Evolutionary conservation across 2,797 vertebrate species (phyloP).

Genomic region (Lagocephalus sceleratus): DNA sequence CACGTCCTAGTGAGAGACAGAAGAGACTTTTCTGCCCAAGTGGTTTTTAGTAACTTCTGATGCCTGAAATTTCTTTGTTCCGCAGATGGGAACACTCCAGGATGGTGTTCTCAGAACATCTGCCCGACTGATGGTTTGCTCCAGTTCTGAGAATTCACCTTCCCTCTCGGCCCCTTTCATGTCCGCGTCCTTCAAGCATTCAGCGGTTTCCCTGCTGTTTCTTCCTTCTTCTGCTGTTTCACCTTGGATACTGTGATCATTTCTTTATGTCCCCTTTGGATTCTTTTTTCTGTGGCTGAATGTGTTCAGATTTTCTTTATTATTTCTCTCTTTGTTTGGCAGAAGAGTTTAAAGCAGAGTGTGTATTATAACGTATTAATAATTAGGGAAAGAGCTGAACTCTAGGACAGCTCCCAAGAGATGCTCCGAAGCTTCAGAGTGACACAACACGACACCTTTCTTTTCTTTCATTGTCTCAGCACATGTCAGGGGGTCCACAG

Average conservation of each 20-base stretch:
- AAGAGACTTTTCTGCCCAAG: neutral
- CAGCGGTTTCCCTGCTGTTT: slow-evolving; percentile 17
- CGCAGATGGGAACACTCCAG: neutral
- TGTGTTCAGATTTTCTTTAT: slow-evolving; percentile 9
- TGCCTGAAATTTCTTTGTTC: slow-evolving; percentile 18
- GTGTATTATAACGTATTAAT: neutral
- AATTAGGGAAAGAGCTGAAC: slow-evolving; percentile 34
- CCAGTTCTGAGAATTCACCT: neutral
- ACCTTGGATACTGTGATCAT: slow-evolving; percentile 10
- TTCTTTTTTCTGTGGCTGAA: slow-evolving; percentile 27
- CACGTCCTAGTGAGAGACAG: slow-evolving; percentile 5
- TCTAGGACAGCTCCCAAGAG: slow-evolving; percentile 18
- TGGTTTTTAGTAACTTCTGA: slow-evolving; percentile 13
- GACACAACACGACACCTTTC: slow-evolving; percentile 36
- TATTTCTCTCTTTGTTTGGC: neutral
- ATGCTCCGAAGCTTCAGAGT: slow-evolving; percentile 16
- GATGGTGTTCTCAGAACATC: slow-evolving; percentile 12
- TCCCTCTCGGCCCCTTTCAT: slow-evolving; percentile 25
- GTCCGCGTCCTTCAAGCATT: slow-evolving; percentile 6
- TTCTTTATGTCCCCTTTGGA: slow-evolving; percentile 6
- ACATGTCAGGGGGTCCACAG: slow-evolving; percentile 8
- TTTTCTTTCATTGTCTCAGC: slow-evolving; percentile 9
- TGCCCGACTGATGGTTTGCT: slow-evolving; percentile 7
- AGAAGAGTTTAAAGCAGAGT: neutral
- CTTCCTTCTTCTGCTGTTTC: neutral